Conservation (phyloP, 1,140 invertebrate species). For the Atta colombica region DNA sequence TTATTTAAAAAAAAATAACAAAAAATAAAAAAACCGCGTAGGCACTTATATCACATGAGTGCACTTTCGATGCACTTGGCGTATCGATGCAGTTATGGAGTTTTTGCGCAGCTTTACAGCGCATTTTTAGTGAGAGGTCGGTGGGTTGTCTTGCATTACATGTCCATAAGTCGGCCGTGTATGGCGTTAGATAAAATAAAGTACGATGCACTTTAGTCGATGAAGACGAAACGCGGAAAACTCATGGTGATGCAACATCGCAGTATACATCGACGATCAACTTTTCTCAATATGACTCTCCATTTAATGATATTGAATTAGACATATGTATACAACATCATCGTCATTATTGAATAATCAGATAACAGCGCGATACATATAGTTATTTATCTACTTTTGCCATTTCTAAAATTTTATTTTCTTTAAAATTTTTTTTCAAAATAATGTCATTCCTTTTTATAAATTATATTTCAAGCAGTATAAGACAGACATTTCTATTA, state of each 20-base stretch:
- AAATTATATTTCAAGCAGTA: slow-evolving; percentile 22
- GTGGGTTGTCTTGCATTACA: slow-evolving; percentile 56
- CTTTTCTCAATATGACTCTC: slow-evolving; percentile 19
- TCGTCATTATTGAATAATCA: background rate
- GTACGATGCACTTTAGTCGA: slow-evolving; percentile 62
- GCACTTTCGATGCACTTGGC: slow-evolving; percentile 58
- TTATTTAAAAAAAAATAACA: slow-evolving; percentile 55
- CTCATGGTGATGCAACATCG: slow-evolving; percentile 28
- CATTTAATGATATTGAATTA: slow-evolving; percentile 29
- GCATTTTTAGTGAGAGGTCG: slow-evolving; percentile 53
- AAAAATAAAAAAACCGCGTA: background rate
- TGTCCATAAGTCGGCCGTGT: slow-evolving; percentile 59
- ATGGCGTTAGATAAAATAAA: slow-evolving; percentile 53
- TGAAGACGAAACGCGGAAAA: slow-evolving; percentile 53
- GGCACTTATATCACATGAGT: slow-evolving; percentile 50
- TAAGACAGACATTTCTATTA: slow-evolving; percentile 28
- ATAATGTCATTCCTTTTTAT: slow-evolving; percentile 3
- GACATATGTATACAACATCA: background rate
- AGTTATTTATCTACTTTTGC: background rate
- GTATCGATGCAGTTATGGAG: slow-evolving; percentile 47
- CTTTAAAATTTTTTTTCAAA: slow-evolving; percentile 17
- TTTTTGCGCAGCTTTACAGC: slow-evolving; percentile 51
- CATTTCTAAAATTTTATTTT: slow-evolving; percentile 1
- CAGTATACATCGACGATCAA: slow-evolving; percentile 14
- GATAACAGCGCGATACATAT: background rate